A percentile compares a stretch with the other conserved stretches of the same genome.
Evolutionary conservation across 2,888 invertebrate species (phyloP).

Genomic region (Opisthograptis luteolata): DNA sequence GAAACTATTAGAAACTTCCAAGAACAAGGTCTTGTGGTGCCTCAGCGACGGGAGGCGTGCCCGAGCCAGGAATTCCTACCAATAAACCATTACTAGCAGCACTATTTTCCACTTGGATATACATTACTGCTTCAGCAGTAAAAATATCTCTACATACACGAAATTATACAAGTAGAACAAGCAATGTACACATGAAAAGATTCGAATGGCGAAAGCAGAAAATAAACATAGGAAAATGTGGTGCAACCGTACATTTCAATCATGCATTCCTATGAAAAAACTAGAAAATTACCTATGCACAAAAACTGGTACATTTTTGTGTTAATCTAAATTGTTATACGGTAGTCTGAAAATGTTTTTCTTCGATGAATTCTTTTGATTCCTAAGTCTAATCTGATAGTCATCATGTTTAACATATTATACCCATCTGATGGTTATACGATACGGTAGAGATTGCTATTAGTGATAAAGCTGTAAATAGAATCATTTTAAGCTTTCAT

Average conservation of each 20-base stretch:
- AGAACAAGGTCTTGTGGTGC: conserved; percentile 64
- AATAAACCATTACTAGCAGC: conserved; percentile 33
- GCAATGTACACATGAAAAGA: conserved; percentile 12
- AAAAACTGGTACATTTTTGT: background rate
- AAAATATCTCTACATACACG: background rate
- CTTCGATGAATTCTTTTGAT: no score
- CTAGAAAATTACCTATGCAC: conserved; percentile 34
- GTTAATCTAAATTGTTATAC: no score
- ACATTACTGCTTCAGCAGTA: conserved; percentile 34
- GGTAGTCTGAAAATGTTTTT: no score
- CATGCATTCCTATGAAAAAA: conserved; percentile 44
- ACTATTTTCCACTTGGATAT: conserved; percentile 25
- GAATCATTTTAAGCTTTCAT: no score
- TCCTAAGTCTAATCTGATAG: no score
- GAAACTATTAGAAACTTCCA: conserved; percentile 70
- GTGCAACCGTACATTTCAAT: conserved; percentile 44
- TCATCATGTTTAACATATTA: no score
- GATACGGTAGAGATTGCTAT: no score
- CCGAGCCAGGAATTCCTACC: conserved; percentile 41
- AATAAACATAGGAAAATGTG: background rate
- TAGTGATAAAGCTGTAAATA: no score
- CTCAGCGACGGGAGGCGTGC: conserved; percentile 65
- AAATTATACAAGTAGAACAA: background rate
- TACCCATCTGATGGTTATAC: no score
- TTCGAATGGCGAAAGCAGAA: background rate